Percentiles rank a stretch among this genome's conserved stretches.
phyloP scores from a whole-genome alignment of 2,888 invertebrate genomes.

The Agrochola circellaris region DNA sequence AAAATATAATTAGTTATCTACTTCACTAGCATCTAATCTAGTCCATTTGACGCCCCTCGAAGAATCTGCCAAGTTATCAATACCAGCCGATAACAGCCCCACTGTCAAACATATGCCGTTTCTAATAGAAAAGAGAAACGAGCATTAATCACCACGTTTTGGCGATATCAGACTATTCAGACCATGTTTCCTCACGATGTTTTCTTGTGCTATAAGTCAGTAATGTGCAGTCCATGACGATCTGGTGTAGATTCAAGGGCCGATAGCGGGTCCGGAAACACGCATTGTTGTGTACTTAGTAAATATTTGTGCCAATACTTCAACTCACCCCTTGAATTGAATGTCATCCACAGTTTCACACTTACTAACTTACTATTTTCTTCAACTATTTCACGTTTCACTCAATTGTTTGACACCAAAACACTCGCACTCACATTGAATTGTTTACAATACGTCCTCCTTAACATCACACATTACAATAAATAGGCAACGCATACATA shows the following conservation, averaged over 20 bases:
- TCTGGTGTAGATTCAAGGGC: not conserved
- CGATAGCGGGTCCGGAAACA: not conserved
- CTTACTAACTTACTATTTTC: not conserved
- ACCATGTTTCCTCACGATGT: not conserved
- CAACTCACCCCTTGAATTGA: conserved; percentile 15
- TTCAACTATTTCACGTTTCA: not conserved
- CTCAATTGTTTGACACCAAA: not conserved
- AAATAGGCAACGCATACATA: not conserved
- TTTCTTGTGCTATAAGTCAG: not conserved
- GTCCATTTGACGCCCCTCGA: not conserved
- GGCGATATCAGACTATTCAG: not conserved
- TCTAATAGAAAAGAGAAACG: not conserved
- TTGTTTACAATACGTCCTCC: not conserved
- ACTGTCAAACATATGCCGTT: not conserved
- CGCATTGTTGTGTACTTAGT: too few species aligned
- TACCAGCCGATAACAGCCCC: not conserved
- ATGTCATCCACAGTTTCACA: not conserved
- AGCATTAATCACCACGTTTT: not conserved
- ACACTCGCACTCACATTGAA: conserved; percentile 3
- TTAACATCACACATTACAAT: not conserved
- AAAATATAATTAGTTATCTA: not conserved
- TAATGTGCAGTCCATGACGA: not conserved
- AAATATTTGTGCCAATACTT: not conserved
- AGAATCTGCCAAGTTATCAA: not conserved
- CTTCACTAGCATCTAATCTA: not conserved